phyloP scores from a whole-genome alignment of 2,797 vertebrate species.

The Sandelia bainsii region DNA sequence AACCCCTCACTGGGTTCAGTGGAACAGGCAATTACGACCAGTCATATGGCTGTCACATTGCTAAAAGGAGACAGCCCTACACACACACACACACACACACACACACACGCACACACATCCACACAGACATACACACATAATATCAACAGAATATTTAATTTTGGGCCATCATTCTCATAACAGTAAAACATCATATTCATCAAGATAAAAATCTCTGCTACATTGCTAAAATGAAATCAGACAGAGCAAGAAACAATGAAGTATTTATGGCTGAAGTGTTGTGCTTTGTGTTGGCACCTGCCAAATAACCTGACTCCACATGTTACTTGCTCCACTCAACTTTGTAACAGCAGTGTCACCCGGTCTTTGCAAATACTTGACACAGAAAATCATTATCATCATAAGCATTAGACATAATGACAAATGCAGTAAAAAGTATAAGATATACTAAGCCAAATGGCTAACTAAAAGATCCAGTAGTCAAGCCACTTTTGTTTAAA shows the following conservation, averaged over 20 bases:
- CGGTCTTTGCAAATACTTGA: background rate
- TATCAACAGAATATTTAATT: constrained; percentile 4
- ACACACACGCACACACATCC: constrained; percentile 8
- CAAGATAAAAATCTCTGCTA: background rate
- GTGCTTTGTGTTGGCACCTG: constrained; percentile 1
- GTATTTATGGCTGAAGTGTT: background rate
- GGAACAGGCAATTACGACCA: constrained; percentile 71
- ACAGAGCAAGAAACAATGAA: background rate
- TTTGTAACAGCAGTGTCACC: background rate
- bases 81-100: constrained; percentile 32
- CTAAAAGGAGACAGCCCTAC: constrained; percentile 48
- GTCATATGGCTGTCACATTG: constrained; percentile 67
- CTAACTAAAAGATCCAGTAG: background rate
- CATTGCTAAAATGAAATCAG: background rate
- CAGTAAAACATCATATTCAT: constrained; percentile 8
- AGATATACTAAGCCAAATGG: background rate
- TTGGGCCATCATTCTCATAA: background rate
- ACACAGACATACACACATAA: constrained; percentile 4
- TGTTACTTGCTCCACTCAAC: no score
- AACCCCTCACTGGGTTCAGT: constrained; percentile 71
- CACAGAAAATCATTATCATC: background rate
- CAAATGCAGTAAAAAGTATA: background rate
- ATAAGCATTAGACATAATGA: background rate
- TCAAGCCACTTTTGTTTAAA: background rate
- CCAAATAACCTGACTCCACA: background rate